Evolutionary conservation across 2,797 vertebrate species (phyloP).

Genomic region (Tarsius wallacei): DNA sequence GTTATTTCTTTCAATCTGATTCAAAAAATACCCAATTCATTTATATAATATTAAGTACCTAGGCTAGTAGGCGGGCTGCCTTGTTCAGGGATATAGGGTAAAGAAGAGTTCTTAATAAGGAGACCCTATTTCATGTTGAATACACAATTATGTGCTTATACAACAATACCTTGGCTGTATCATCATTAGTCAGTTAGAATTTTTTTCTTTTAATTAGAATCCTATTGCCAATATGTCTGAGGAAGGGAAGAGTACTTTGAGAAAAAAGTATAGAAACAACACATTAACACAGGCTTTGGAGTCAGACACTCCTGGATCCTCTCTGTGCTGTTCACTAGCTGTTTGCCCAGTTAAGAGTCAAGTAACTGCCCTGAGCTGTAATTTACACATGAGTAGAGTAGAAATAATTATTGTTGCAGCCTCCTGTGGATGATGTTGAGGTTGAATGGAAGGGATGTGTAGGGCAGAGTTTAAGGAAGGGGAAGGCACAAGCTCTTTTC

Average conservation of each 20-base stretch:
- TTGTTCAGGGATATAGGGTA: neutral
- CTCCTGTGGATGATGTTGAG: neutral
- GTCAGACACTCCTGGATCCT: neutral
- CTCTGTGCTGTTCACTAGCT: neutral
- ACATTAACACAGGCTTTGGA: neutral
- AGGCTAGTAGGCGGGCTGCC: neutral
- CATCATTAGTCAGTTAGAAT: neutral
- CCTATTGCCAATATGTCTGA: neutral
- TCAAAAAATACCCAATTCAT: neutral
- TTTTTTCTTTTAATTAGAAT: neutral
- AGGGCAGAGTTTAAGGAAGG: neutral
- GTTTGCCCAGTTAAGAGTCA: neutral
- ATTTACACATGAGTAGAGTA: neutral
- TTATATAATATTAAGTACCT: neutral
- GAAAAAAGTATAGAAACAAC: neutral
- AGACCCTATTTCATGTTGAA: neutral
- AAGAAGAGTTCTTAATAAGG: neutral
- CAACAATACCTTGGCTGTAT: neutral
- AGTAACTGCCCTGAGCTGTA: neutral
- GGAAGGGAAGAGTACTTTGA: neutral
- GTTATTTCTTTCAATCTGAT: neutral
- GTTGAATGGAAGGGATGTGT: neutral
- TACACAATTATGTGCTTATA: neutral
- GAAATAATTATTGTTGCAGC: neutral
- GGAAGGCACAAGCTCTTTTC: neutral